Evolutionary conservation across 2,797 vertebrate species (phyloP).

Genomic region (Lophius americanus): DNA sequence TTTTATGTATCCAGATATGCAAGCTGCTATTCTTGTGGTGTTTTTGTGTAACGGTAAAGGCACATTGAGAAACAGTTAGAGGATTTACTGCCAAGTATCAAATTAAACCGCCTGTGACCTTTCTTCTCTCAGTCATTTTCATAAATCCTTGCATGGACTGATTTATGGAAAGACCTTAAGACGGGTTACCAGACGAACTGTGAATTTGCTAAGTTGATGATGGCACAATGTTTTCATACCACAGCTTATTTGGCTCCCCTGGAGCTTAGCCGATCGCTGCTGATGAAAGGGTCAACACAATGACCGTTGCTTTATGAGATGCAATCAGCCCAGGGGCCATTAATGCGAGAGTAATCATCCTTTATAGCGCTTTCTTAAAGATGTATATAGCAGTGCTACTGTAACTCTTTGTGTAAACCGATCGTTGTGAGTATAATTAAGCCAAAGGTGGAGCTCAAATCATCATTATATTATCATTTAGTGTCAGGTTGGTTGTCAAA

Average conservation of each 20-base stretch:
- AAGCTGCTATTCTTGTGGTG: constrained; percentile 78
- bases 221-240: constrained; percentile 71
- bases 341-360: constrained; percentile 72
- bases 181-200: constrained; percentile 73
- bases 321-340: constrained; percentile 64
- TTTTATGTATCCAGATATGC: constrained; percentile 80
- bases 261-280: constrained; percentile 72
- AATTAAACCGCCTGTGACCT: constrained; percentile 83
- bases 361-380: constrained; percentile 62
- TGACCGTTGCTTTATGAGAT: constrained; percentile 68
- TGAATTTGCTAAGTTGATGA: constrained; percentile 80
- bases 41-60: constrained; percentile 79
- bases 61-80: constrained; percentile 81
- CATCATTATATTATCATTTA: constrained; percentile 24
- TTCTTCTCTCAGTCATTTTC: constrained; percentile 77
- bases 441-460: constrained; percentile 22
- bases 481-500: constrained; percentile 19
- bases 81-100: constrained; percentile 80
- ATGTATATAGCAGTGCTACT: constrained; percentile 45
- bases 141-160: constrained; percentile 79
- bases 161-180: constrained; percentile 79
- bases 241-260: constrained; percentile 72
- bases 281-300: constrained; percentile 74
- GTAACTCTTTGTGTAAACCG: constrained; percentile 38
- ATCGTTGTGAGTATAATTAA: constrained; percentile 48